Conservation (phyloP, 2,888 invertebrate genomes). For the Bombylius discolor region DNA sequence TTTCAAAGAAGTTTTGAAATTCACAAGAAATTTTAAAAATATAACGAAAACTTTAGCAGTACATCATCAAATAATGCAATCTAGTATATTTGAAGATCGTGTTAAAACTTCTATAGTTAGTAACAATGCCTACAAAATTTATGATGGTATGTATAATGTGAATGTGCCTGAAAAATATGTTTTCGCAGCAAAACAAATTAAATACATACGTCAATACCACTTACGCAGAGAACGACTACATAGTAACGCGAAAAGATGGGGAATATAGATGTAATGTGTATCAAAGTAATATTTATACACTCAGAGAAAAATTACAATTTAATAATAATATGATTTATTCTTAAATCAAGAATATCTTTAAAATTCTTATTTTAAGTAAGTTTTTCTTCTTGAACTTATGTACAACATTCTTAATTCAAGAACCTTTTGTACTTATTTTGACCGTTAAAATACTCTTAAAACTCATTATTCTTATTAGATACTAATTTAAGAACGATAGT, state of each 20-base stretch:
- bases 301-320: no score
- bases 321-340: no score
- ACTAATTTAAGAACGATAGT: no score
- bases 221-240: neutral
- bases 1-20: conserved; percentile 15
- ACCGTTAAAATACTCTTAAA: no score
- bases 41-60: neutral
- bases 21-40: conserved; percentile 17
- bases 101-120: neutral
- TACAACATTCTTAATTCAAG: no score
- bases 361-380: no score
- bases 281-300: neutral
- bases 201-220: neutral
- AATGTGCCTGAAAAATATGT: neutral
- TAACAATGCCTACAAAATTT: neutral
- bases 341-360: no score
- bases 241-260: neutral
- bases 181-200: neutral
- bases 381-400: no score
- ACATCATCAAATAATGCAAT: conserved; percentile 1
- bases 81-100: neutral
- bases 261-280: neutral
- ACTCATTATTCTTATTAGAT: no score
- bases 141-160: neutral
- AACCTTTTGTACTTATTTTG: no score